Evolutionary conservation across 2,888 invertebrate genomes (phyloP).

Genomic region (Isotomurus palustris): DNA sequence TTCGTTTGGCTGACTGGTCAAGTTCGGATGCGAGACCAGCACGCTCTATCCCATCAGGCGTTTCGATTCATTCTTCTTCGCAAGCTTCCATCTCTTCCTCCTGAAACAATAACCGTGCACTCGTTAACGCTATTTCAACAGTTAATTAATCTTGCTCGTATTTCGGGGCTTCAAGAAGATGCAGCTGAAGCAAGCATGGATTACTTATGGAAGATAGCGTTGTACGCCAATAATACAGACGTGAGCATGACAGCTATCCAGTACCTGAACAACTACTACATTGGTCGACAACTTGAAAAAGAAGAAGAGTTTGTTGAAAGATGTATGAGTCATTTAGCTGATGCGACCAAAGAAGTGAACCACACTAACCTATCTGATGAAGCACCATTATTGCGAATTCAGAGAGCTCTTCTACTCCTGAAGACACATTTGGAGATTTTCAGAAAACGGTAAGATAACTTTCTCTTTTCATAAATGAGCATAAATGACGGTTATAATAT

Average conservation of each 20-base stretch:
- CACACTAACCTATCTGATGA: constrained; percentile 57
- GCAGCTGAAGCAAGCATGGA: constrained; percentile 78
- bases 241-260: constrained; percentile 93
- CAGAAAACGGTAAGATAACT: constrained; percentile 59
- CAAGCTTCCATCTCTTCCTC: constrained; percentile 80
- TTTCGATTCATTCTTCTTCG: constrained; percentile 79
- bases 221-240: constrained; percentile 84
- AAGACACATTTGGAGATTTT: constrained; percentile 93
- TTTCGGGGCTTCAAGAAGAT: constrained; percentile 46
- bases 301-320: constrained; percentile 90
- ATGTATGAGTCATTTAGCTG: constrained; percentile 86
- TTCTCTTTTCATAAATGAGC: no score
- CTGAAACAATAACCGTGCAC: constrained; percentile 87
- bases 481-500: no score
- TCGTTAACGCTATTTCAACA: constrained; percentile 87
- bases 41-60: constrained; percentile 82
- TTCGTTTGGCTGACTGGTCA: constrained; percentile 91
- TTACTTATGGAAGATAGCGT: constrained; percentile 89
- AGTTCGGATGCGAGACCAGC: constrained; percentile 80
- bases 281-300: constrained; percentile 82
- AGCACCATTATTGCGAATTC: constrained; percentile 79
- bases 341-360: constrained; percentile 69
- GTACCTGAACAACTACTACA: constrained; percentile 88
- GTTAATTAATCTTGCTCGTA: constrained; percentile 75
- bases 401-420: constrained; percentile 77